Percentiles rank a stretch among this genome's conserved stretches.
These are phyloP conservation scores for Patella depressa DNA, from an alignment of 2,888 invertebrate genomes.

Conservation along the genomic window DNA sequence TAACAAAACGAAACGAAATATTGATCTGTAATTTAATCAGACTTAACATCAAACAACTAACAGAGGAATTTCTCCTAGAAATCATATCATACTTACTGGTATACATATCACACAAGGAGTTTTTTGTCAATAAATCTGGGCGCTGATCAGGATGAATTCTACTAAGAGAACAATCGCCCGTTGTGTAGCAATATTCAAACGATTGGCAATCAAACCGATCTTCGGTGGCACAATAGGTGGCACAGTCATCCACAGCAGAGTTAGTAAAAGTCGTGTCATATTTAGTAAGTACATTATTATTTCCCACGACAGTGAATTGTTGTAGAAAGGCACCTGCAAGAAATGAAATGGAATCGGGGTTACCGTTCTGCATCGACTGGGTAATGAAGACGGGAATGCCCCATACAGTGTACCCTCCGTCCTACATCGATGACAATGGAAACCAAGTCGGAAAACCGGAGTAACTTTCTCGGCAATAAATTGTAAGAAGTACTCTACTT, in stretches of 20 bases:
- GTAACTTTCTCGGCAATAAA: too few species aligned
- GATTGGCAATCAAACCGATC: constrained; percentile 46
- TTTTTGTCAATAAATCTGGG: constrained; percentile 26
- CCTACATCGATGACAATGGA: too few species aligned
- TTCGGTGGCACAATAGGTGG: constrained; percentile 45
- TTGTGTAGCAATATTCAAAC: constrained; percentile 54
- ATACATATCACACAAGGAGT: constrained; percentile 49
- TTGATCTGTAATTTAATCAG: too few species aligned
- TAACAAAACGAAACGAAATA: too few species aligned
- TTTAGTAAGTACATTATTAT: constrained; percentile 27
- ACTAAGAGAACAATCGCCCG: constrained; percentile 48
- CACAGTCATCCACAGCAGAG: constrained; percentile 58
- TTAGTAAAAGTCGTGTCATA: constrained; percentile 33
- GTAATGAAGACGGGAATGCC: too few species aligned
- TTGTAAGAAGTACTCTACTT: too few species aligned
- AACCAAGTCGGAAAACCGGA: too few species aligned
- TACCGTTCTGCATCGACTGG: too few species aligned
- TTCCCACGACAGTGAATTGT: constrained; percentile 36
- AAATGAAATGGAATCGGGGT: neutral
- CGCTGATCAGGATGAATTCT: constrained; percentile 41
- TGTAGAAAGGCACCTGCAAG: constrained; percentile 36
- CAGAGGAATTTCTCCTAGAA: too few species aligned
- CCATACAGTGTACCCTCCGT: too few species aligned
- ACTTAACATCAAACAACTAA: too few species aligned
- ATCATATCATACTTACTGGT: constrained; percentile 45